Evolutionary conservation across 2,113 vertebrate genomes (phyloP).

Genomic region (Lipotes vexillifer): DNA sequence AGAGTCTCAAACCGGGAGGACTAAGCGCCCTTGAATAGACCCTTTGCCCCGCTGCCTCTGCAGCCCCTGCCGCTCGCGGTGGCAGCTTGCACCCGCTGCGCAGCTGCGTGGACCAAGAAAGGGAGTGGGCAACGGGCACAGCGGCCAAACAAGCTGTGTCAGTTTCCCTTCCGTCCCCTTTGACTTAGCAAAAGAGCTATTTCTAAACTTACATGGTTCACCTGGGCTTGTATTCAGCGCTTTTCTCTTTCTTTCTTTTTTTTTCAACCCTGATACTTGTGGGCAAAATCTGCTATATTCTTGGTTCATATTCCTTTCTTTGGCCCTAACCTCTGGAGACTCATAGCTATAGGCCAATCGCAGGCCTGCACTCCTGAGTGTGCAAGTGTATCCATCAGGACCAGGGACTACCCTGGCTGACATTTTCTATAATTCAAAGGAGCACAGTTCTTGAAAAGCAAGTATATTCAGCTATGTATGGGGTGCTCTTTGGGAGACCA

Average conservation of each 20-base stretch:
- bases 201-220: constrained; percentile 72
- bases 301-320: constrained; percentile 35
- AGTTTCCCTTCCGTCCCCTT: constrained; percentile 57
- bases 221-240: constrained; percentile 64
- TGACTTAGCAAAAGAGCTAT: constrained; percentile 69
- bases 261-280: constrained; percentile 35
- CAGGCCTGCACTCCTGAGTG: neutral
- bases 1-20: constrained; percentile 33
- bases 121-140: constrained; percentile 44
- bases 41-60: neutral
- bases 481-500: neutral
- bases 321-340: neutral
- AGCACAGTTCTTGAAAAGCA: neutral
- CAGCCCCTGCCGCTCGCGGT: constrained; percentile 63
- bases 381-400: too few species aligned
- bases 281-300: constrained; percentile 56
- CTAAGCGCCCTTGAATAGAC: constrained; percentile 65
- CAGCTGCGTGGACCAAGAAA: constrained; percentile 55
- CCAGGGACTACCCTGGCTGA: neutral
- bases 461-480: neutral
- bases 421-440: neutral
- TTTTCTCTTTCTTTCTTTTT: constrained; percentile 60
- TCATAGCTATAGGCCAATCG: neutral
- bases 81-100: constrained; percentile 3
- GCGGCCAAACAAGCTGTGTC: constrained; percentile 69